Percentiles rank a stretch among this genome's conserved stretches.
phyloP scores from a whole-genome alignment of 2,113 vertebrate species.

The Salvelinus fontinalis region DNA sequence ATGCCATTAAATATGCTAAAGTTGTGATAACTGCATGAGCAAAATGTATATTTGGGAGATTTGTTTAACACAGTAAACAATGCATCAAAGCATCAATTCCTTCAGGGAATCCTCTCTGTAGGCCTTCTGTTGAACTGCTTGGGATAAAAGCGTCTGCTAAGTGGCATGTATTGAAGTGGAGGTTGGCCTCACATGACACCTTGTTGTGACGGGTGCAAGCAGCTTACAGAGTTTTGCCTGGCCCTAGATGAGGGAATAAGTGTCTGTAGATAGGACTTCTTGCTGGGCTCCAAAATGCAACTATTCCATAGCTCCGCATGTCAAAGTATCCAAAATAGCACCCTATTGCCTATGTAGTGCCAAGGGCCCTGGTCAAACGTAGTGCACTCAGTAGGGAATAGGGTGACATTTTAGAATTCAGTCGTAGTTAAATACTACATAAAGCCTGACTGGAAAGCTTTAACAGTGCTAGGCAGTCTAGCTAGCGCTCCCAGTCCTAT shows the following conservation, averaged over 20 bases:
- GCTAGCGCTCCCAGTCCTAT: conserved; percentile 36
- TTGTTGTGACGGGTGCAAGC: neutral
- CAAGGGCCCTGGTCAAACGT: neutral
- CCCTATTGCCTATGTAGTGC: neutral
- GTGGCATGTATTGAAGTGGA: neutral
- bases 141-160: neutral
- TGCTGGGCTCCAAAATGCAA: neutral
- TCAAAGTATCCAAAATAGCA: no score
- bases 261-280: neutral
- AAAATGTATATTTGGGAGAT: no score
- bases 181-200: neutral
- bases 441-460: conserved; percentile 51
- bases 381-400: no score
- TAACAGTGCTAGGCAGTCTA: conserved; percentile 34
- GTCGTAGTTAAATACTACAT: conserved; percentile 40
- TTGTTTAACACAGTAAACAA: no score
- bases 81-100: no score
- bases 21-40: no score
- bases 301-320: no score
- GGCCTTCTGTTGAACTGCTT: neutral
- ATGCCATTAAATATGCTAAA: no score
- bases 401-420: neutral
- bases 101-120: neutral
- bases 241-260: neutral
- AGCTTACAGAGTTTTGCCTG: neutral